A percentile compares a stretch with the other conserved stretches of the same genome.
phyloP scores from a whole-genome alignment of 2,113 vertebrate species.

The Phyllopteryx taeniolatus region DNA sequence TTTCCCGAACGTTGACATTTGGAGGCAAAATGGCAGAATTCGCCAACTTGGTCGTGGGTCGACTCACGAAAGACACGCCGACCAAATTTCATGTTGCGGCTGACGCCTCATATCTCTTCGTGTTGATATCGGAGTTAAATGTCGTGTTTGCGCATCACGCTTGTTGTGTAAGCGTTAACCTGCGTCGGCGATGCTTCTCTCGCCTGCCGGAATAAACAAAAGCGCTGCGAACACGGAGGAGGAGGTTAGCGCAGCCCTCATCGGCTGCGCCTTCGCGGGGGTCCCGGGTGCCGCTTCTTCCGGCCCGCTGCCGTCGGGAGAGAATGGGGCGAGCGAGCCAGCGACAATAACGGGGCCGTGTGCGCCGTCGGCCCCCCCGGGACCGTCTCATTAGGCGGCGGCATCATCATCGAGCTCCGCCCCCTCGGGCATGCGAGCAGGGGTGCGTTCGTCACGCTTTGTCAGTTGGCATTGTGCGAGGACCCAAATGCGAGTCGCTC shows the following conservation, averaged over 20 bases:
- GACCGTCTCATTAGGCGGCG: conserved; percentile 58
- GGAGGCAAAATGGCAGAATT: no score
- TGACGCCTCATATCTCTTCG: no score
- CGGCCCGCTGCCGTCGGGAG: conserved; percentile 35
- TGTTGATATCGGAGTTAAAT: not conserved
- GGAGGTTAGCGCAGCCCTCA: conserved; percentile 39
- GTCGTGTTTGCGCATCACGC: not conserved
- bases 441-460: no score
- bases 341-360: conserved; percentile 59
- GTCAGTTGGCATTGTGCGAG: not conserved
- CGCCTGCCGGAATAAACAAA: not conserved
- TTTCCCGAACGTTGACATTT: no score
- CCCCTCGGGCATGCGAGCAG: no score
- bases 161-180: not conserved
- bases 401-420: conserved; percentile 51
- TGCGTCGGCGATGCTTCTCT: not conserved
- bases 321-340: conserved; percentile 48
- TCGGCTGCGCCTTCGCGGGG: conserved; percentile 41
- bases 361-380: conserved; percentile 13
- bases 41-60: no score
- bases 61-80: no score
- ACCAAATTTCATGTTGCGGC: no score
- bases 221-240: not conserved
- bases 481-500: not conserved
- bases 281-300: not conserved